phyloP scores from a whole-genome alignment of 2,113 vertebrate genomes.

The Rafetus swinhoei region DNA sequence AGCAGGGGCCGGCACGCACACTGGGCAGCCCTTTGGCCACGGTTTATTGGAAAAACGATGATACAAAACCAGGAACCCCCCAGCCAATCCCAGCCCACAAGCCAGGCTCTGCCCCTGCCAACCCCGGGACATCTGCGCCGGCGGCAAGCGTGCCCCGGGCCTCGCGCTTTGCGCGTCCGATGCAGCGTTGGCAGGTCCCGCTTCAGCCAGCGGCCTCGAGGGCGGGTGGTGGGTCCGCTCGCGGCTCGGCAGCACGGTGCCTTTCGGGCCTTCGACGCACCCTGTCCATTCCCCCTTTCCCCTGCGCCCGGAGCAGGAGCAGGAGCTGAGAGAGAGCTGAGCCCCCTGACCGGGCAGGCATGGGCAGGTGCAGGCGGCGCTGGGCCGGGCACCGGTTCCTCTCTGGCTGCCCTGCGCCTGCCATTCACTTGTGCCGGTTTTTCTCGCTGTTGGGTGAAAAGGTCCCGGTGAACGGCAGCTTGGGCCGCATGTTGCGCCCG shows the following conservation, averaged over 20 bases:
- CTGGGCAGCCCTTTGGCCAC: neutral
- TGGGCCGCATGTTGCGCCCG: constrained; percentile 81
- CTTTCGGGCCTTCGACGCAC: neutral
- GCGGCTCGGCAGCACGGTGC: neutral
- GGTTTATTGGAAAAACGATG: neutral
- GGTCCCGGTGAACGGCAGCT: constrained; percentile 50
- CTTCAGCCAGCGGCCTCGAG: constrained; percentile 46
- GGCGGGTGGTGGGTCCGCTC: neutral
- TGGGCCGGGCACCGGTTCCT: neutral
- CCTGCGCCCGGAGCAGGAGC: neutral
- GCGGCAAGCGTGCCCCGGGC: no score
- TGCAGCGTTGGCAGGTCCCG: constrained; percentile 56
- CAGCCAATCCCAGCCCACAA: no score
- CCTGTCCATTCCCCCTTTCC: neutral
- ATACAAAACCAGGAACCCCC: no score
- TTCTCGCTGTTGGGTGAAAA: constrained; percentile 60
- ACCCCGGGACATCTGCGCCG: no score
- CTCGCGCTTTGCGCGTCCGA: neutral
- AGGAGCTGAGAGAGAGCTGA: neutral
- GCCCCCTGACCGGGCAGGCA: neutral
- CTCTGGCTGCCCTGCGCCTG: neutral
- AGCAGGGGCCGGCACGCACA: neutral
- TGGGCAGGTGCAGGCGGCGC: neutral
- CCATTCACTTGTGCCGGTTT: constrained; percentile 37
- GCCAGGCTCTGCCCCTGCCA: no score